Conservation (phyloP, 2,888 invertebrate species). For the Eilema caniola region DNA sequence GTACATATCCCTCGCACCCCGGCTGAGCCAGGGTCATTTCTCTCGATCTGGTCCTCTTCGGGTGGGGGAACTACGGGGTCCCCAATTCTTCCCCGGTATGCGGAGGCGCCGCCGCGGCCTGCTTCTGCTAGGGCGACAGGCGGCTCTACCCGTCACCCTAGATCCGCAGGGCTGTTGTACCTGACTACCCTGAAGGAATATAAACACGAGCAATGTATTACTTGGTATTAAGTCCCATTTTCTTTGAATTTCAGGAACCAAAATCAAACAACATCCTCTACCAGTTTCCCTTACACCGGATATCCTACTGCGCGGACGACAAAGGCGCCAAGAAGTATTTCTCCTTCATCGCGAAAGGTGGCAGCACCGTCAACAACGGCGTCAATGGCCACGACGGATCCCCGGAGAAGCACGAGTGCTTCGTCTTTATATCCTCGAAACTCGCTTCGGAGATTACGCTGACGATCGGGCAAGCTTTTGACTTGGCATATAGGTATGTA, state of each 20-base stretch:
- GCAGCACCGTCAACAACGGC: conserved; percentile 26
- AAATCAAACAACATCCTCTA: conserved; percentile 93
- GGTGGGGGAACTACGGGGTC: no score
- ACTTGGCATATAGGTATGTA: conserved; percentile 94
- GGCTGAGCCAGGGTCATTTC: no score
- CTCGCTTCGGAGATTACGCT: conserved; percentile 98
- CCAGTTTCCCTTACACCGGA: conserved; percentile 98
- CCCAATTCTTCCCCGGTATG: no score
- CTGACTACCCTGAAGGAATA: no score
- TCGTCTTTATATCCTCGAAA: conserved; percentile 99
- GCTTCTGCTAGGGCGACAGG: no score
- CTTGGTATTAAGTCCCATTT: no score
- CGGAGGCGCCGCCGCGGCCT: no score
- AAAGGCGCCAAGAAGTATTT: conserved; percentile 99
- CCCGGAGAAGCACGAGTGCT: conserved; percentile 95
- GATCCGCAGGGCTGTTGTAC: no score
- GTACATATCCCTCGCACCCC: no score
- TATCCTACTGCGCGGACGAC: conserved; percentile 99
- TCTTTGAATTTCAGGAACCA: conserved; percentile 87
- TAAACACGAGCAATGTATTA: no score
- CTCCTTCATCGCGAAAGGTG: conserved; percentile 95
- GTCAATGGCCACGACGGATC: conserved; percentile 74
- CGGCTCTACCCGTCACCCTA: no score
- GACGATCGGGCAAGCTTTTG: conserved; percentile 99
- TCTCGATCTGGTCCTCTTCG: no score